phyloP scores from a whole-genome alignment of 2,888 invertebrate genomes.

The Steromphala cineraria region DNA sequence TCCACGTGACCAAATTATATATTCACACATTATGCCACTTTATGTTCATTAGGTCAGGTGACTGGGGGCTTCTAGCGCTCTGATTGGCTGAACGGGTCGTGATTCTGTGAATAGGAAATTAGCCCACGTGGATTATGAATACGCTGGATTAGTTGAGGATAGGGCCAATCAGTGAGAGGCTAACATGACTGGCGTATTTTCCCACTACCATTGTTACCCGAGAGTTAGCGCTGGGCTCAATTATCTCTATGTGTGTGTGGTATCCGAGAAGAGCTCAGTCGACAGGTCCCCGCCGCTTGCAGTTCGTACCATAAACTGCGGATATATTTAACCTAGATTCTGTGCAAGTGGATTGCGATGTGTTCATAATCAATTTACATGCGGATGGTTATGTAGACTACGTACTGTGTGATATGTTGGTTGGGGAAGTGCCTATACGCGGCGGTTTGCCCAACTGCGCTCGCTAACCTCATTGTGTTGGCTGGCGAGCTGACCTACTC shows the following conservation, averaged over 20 bases:
- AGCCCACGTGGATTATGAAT: conserved; percentile 66
- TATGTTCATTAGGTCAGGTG: conserved; percentile 5
- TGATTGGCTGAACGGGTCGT: conserved; percentile 32
- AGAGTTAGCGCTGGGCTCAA: conserved; percentile 20
- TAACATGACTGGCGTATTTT: conserved; percentile 69
- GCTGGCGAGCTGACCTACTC: background rate
- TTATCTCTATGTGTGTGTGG: conserved; percentile 18
- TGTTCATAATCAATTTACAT: conserved; percentile 10
- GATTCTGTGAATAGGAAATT: conserved; percentile 55
- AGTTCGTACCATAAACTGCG: conserved; percentile 12
- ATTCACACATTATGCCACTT: conserved; percentile 30
- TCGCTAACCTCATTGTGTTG: background rate
- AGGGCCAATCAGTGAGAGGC: conserved; percentile 72
- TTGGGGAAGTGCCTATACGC: background rate
- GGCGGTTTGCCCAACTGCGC: conserved; percentile 1
- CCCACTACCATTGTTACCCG: conserved; percentile 66
- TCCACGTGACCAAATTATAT: conserved; percentile 22
- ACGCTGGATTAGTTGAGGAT: conserved; percentile 54
- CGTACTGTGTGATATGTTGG: background rate
- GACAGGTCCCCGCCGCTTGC: conserved; percentile 4
- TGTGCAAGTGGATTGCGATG: conserved; percentile 8
- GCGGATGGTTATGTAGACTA: conserved; percentile 1
- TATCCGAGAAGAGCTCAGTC: background rate
- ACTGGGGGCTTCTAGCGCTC: conserved; percentile 14
- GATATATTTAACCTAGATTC: conserved; percentile 10